Conservation (phyloP, 1,140 invertebrate genomes). For the Trachymyrmex septentrionalis region DNA sequence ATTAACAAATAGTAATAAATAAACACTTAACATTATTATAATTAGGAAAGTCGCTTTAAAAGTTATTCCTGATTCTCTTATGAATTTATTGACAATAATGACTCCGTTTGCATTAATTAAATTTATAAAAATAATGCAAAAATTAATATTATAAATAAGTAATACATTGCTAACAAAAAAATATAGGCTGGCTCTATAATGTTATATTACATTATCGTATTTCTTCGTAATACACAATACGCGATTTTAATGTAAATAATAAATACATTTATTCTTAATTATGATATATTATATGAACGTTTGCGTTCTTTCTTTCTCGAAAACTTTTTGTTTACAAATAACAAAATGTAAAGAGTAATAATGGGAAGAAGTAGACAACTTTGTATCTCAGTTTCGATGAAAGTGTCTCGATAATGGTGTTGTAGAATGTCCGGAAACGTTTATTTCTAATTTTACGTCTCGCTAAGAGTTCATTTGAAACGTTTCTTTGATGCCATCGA, state of each 20-base stretch:
- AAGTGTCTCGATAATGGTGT: constrained; percentile 45
- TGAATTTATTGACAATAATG: too few relatives aligned
- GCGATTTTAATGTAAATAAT: not conserved
- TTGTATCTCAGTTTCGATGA: constrained; percentile 53
- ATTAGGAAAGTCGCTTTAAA: too few relatives aligned
- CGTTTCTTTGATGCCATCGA: constrained; percentile 18
- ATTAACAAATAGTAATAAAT: not conserved
- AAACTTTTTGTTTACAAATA: not conserved
- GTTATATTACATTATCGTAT: not conserved
- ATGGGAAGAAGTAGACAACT: not conserved
- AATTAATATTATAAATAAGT: too few relatives aligned
- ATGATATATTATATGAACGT: not conserved
- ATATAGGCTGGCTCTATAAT: not conserved
- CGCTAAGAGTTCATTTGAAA: constrained; percentile 56
- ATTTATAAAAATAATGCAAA: too few relatives aligned
- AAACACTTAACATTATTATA: not conserved
- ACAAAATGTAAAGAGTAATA: constrained; percentile 47
- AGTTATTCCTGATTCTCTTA: too few relatives aligned
- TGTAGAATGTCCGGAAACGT: constrained; percentile 54
- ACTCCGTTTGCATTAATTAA: too few relatives aligned
- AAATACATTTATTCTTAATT: not conserved
- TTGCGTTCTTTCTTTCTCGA: not conserved
- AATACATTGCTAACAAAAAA: not conserved
- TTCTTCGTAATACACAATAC: not conserved
- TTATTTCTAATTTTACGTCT: constrained; percentile 59